Evolutionary conservation across 2,113 vertebrate genomes (phyloP).

Genomic region (Pipra filicauda): DNA sequence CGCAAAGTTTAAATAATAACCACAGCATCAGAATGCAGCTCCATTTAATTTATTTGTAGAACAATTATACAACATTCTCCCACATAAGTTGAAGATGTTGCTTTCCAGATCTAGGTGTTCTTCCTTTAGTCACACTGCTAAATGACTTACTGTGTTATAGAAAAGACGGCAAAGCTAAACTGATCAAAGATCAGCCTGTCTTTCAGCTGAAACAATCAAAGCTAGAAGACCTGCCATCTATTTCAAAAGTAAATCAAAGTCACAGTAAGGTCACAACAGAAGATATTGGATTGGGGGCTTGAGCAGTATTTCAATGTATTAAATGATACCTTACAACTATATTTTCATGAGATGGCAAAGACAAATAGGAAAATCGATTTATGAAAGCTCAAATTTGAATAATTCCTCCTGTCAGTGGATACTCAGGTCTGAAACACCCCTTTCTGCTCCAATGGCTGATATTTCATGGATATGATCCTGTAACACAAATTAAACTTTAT

Average conservation of each 20-base stretch:
- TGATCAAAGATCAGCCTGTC: conserved; percentile 71
- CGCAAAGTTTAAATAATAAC: not conserved
- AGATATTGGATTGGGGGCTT: not conserved
- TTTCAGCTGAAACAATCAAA: conserved; percentile 76
- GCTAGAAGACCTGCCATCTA: conserved; percentile 68
- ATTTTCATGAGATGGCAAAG: not conserved
- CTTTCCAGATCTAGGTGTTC: conserved; percentile 2
- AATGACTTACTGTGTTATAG: conserved; percentile 54
- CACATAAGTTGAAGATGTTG: not conserved
- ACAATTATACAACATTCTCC: not conserved
- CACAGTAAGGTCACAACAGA: conserved; percentile 69
- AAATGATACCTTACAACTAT: not conserved
- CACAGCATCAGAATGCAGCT: not conserved
- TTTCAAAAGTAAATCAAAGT: conserved; percentile 79
- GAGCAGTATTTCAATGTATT: not conserved
- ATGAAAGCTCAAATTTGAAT: not conserved
- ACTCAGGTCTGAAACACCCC: not conserved
- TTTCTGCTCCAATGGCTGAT: accelerated
- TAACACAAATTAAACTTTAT: not conserved
- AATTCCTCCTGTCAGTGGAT: not conserved
- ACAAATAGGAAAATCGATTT: not conserved
- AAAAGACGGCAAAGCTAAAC: conserved; percentile 57
- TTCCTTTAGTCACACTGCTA: conserved; percentile 37
- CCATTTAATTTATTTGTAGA: not conserved
- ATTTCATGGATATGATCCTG: not conserved